phyloP scores from a whole-genome alignment of 37 sponge, comb jelly and placozoan genomes.

The Bolinopsis microptera region DNA sequence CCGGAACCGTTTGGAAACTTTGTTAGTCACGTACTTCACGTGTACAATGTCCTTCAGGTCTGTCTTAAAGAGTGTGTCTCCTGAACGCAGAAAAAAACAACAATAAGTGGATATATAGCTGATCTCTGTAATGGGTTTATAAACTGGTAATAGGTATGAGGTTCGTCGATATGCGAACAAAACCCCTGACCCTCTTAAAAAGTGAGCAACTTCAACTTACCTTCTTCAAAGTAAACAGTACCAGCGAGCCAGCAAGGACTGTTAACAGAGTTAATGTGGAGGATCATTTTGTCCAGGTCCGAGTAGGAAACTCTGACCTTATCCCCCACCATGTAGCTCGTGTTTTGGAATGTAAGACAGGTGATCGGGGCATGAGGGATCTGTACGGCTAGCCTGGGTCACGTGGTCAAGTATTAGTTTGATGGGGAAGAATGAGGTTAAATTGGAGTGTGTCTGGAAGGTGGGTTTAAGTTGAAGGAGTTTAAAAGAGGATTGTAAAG shows the following conservation, averaged over 20 bases:
- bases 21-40: not conserved
- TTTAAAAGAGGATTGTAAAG: too few species aligned
- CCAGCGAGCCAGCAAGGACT: slow-evolving; percentile 40
- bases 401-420: too few species aligned
- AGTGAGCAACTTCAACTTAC: not conserved
- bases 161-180: too few species aligned
- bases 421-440: too few species aligned
- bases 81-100: too few species aligned
- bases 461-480: too few species aligned
- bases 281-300: not conserved
- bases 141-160: too few species aligned
- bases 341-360: not conserved
- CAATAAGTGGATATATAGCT: too few species aligned
- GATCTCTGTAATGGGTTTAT: too few species aligned
- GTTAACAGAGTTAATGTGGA: slow-evolving; percentile 3
- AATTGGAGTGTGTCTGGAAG: too few species aligned
- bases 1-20: not conserved
- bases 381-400: not conserved
- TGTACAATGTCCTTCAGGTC: slow-evolving; percentile 33
- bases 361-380: not conserved
- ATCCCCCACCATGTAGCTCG: slow-evolving; percentile 31
- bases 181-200: too few species aligned
- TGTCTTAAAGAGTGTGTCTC: not conserved
- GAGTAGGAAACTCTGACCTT: not conserved
- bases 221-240: slow-evolving; percentile 8